Evolutionary conservation across 2,797 vertebrate genomes (phyloP).

Genomic region (Rhabdophis nuchalis): DNA sequence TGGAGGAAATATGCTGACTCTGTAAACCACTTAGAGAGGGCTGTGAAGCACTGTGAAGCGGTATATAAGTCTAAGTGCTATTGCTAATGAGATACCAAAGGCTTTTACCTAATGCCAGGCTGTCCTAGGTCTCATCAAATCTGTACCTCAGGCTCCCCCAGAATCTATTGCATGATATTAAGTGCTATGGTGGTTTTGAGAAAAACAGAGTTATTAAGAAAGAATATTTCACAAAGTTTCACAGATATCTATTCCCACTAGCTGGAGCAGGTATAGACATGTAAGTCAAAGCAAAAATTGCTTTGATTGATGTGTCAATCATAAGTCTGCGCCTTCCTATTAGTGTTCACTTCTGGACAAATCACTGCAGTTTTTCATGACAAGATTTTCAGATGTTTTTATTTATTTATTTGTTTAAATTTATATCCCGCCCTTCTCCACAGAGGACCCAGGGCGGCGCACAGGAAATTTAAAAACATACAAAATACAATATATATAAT

Average conservation of each 20-base stretch:
- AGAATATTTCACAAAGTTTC: background rate
- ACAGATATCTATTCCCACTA: background rate
- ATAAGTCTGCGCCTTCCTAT: background rate
- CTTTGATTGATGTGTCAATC: constrained; percentile 7
- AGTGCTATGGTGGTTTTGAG: background rate
- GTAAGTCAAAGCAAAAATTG: background rate
- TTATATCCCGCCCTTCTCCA: no score
- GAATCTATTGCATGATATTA: background rate
- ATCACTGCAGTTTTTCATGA: background rate
- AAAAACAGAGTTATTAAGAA: background rate
- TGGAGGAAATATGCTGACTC: no score
- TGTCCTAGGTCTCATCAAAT: background rate
- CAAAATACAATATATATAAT: no score
- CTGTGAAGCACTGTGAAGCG: no score
- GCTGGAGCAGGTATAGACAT: background rate
- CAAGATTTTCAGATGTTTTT: background rate
- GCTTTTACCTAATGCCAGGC: no score
- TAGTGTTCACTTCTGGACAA: background rate
- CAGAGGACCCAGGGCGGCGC: no score
- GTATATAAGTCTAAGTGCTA: no score
- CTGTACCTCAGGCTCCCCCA: background rate
- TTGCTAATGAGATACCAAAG: background rate
- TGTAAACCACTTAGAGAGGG: no score
- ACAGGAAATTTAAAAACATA: no score
- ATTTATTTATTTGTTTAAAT: no score